Conservation (phyloP, 2,113 vertebrate genomes). For the Phasianus colchicus region DNA sequence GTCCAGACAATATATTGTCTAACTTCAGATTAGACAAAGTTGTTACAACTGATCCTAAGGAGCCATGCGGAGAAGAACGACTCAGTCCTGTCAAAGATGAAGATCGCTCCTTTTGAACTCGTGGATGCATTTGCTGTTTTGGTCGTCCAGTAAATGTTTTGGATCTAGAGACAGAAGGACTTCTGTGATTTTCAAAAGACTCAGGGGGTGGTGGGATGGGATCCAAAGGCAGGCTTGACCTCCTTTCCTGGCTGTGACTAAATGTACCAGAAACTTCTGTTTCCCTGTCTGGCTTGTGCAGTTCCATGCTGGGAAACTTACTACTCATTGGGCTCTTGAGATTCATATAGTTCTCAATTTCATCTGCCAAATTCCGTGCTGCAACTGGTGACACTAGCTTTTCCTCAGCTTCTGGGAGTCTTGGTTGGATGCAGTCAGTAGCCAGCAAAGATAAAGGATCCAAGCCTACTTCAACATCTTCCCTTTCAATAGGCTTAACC, state of each 20-base stretch:
- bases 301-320: conserved; percentile 94
- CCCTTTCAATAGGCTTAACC: conserved; percentile 83
- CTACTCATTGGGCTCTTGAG: conserved; percentile 86
- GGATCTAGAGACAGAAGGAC: conserved; percentile 86
- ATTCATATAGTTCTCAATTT: conserved; percentile 98
- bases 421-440: conserved; percentile 79
- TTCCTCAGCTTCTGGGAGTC: conserved; percentile 81
- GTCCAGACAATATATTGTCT: conserved; percentile 91
- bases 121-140: conserved; percentile 73
- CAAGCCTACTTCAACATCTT: conserved; percentile 89
- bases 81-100: conserved; percentile 87
- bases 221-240: conserved; percentile 90
- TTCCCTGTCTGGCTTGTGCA: conserved; percentile 75
- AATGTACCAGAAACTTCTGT: neutral
- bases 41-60: conserved; percentile 92
- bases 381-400: conserved; percentile 82
- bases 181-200: conserved; percentile 70
- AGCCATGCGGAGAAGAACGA: conserved; percentile 87
- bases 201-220: conserved; percentile 59
- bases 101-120: conserved; percentile 79
- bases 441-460: conserved; percentile 93
- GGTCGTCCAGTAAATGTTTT: conserved; percentile 88
- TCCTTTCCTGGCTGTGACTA: conserved; percentile 80
- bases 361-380: conserved; percentile 93
- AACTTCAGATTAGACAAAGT: conserved; percentile 92